These are phyloP conservation scores for Leptinotarsa rubiginosa DNA, from an alignment of 2,888 invertebrate genomes.

Conservation along the genomic window DNA sequence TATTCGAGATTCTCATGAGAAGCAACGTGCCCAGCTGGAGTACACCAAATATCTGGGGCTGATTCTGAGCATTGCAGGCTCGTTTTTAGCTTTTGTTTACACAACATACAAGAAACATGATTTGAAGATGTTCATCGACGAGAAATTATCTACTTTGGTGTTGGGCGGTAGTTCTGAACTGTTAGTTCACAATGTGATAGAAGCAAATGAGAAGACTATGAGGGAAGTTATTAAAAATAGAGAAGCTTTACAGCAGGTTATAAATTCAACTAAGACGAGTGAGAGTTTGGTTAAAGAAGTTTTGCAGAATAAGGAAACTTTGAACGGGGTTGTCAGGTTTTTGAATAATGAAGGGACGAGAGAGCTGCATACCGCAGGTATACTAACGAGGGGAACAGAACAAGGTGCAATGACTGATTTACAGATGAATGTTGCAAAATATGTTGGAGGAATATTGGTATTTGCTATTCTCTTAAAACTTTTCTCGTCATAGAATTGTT, in stretches of 20 bases:
- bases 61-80: constrained; percentile 61
- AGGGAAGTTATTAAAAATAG: constrained; percentile 39
- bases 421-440: background rate
- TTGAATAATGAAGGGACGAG: constrained; percentile 13
- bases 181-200: constrained; percentile 5
- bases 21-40: constrained; percentile 84
- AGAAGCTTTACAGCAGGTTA: constrained; percentile 28
- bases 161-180: constrained; percentile 1
- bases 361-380: background rate
- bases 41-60: constrained; percentile 83
- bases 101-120: constrained; percentile 61
- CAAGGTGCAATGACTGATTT: background rate
- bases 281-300: background rate
- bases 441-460: background rate
- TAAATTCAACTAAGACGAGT: background rate
- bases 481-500: background rate
- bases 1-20: constrained; percentile 84
- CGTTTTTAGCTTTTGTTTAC: constrained; percentile 61
- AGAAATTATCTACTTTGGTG: constrained; percentile 44
- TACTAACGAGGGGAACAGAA: background rate
- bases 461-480: background rate
- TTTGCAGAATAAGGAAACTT: background rate
- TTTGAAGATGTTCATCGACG: constrained; percentile 58
- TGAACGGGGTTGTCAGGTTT: constrained; percentile 24
- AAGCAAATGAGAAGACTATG: constrained; percentile 36